A percentile compares a stretch with the other conserved stretches of the same genome.
Conservation (phyloP, 2,888 invertebrate genomes). For the Heliconius ismenius region DNA sequence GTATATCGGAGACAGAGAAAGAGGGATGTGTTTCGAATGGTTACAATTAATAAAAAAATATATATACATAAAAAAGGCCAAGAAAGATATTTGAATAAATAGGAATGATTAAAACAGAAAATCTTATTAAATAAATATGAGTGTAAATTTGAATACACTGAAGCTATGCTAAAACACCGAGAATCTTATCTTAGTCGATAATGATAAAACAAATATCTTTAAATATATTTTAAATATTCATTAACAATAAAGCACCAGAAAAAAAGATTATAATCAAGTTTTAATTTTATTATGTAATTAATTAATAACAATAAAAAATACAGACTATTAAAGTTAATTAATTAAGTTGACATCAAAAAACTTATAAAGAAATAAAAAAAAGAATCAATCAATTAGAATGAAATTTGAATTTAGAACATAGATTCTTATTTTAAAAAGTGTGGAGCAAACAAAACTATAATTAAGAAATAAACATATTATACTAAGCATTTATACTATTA, state of each 20-base stretch:
- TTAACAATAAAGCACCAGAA: slow-evolving; percentile 1
- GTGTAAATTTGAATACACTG: background rate
- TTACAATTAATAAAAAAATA: background rate
- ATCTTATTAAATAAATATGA: background rate
- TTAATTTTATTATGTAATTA: background rate
- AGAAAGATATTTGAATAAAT: background rate
- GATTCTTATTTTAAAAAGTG: background rate
- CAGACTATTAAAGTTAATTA: background rate
- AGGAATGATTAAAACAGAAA: background rate
- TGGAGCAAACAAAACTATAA: background rate
- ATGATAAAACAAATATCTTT: background rate
- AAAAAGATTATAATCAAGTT: background rate
- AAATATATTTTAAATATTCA: background rate
- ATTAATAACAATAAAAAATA: background rate
- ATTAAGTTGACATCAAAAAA: background rate
- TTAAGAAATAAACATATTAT: background rate
- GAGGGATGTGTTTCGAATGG: background rate
- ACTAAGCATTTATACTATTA: background rate
- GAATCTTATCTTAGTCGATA: background rate
- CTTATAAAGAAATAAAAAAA: background rate
- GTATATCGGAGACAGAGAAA: background rate
- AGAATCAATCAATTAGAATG: background rate
- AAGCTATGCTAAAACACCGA: background rate
- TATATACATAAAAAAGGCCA: background rate
- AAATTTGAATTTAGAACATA: background rate